Evolutionary conservation across 2,113 vertebrate species (phyloP).

Genomic region (Pelecanus crispus): DNA sequence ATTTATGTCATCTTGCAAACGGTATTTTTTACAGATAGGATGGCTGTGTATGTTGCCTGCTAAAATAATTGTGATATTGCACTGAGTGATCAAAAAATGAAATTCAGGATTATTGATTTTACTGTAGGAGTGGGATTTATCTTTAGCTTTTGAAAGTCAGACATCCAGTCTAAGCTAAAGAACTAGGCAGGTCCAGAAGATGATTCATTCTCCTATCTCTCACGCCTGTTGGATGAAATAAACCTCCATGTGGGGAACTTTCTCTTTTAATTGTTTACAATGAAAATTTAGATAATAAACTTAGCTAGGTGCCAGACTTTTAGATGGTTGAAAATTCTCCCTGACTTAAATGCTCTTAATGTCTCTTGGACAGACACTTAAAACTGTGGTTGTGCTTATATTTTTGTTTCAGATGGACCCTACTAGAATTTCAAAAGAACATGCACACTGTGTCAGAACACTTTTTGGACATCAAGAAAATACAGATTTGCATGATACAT

Average conservation of each 20-base stretch:
- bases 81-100: not conserved
- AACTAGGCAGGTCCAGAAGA: not conserved
- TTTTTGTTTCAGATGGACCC: constrained; percentile 73
- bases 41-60: not conserved
- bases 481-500: constrained; percentile 60
- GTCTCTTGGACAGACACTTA: not conserved
- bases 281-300: not conserved
- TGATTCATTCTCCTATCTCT: not conserved
- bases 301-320: not conserved
- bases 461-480: constrained; percentile 71
- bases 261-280: not conserved
- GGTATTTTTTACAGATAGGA: not conserved
- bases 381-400: not conserved
- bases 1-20: not conserved
- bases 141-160: not conserved
- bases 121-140: not conserved
- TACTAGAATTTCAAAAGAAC: constrained; percentile 75
- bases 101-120: not conserved
- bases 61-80: not conserved
- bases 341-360: not conserved
- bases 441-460: constrained; percentile 69
- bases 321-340: not conserved
- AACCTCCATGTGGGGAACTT: not conserved
- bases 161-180: not conserved
- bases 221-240: not conserved